Conservation (phyloP, 2,888 invertebrate species). For the Emmelina monodactyla region DNA sequence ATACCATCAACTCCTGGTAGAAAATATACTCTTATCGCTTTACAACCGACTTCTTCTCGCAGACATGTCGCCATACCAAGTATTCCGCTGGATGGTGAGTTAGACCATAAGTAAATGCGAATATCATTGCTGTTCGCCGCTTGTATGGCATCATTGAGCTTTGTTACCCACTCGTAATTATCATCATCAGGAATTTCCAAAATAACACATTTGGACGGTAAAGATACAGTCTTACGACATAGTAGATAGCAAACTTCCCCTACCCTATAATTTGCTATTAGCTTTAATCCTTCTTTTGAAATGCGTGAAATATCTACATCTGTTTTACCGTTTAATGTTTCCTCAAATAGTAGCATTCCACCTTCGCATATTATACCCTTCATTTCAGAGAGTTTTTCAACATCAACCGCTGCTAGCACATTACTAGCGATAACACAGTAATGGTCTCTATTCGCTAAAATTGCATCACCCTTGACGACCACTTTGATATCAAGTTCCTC, state of each 20-base stretch:
- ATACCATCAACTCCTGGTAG: conserved; percentile 70
- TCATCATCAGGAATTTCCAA: conserved; percentile 73
- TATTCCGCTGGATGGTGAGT: conserved; percentile 76
- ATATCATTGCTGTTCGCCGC: conserved; percentile 60
- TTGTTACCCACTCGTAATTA: conserved; percentile 80
- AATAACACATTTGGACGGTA: conserved; percentile 60
- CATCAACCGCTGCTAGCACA: conserved; percentile 66
- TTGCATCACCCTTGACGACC: conserved; percentile 66
- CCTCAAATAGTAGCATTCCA: conserved; percentile 79
- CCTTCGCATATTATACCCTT: conserved; percentile 69
- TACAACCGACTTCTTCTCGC: conserved; percentile 85
- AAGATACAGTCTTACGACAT: conserved; percentile 72
- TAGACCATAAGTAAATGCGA: conserved; percentile 51
- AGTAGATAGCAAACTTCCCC: conserved; percentile 66
- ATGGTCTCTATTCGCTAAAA: conserved; percentile 68
- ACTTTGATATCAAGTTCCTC: conserved; percentile 71
- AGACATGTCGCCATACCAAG: conserved; percentile 92
- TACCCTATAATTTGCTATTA: no score
- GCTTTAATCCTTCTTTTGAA: no score
- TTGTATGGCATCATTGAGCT: conserved; percentile 77
- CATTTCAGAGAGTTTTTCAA: conserved; percentile 62
- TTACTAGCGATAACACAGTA: conserved; percentile 75
- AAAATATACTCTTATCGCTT: conserved; percentile 75
- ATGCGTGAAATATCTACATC: no score
- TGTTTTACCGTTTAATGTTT: no score